phyloP scores from a whole-genome alignment of 1,140 invertebrate species.

The Drosophila murphyi region DNA sequence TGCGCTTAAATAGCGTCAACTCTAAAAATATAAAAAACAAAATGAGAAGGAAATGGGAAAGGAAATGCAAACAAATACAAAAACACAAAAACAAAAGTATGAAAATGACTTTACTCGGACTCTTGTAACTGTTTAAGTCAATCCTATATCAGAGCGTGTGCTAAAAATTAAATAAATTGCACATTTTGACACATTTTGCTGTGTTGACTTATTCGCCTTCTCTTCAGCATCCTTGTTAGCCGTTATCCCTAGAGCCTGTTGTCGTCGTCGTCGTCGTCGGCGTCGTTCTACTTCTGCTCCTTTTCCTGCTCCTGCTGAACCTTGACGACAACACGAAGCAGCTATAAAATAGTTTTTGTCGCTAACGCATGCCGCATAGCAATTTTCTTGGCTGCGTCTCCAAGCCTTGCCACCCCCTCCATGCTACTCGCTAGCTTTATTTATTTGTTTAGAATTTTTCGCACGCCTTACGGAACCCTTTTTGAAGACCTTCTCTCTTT shows the following conservation, averaged over 20 bases:
- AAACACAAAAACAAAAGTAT: slow-evolving; percentile 61
- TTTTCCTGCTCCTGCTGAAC: slow-evolving; percentile 26
- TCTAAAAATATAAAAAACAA: slow-evolving; percentile 41
- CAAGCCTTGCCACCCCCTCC: slow-evolving; percentile 15
- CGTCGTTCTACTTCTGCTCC: not conserved
- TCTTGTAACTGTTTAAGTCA: slow-evolving; percentile 43
- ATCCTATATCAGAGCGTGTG: slow-evolving; percentile 52
- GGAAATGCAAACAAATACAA: slow-evolving; percentile 25
- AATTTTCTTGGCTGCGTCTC: slow-evolving; percentile 56
- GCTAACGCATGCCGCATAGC: slow-evolving; percentile 79
- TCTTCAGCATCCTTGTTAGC: slow-evolving; percentile 61
- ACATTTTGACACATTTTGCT: slow-evolving; percentile 82
- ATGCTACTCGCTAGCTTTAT: slow-evolving; percentile 67
- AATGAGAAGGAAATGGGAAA: slow-evolving; percentile 11
- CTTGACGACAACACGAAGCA: slow-evolving; percentile 75
- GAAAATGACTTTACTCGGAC: slow-evolving; percentile 70
- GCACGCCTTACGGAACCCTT: slow-evolving; percentile 59
- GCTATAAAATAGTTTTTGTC: slow-evolving; percentile 79
- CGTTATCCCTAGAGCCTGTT: slow-evolving; percentile 39
- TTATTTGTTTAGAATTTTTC: slow-evolving; percentile 81
- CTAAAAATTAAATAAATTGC: slow-evolving; percentile 81
- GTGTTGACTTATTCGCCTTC: slow-evolving; percentile 75
- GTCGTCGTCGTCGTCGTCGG: slow-evolving; percentile 2
- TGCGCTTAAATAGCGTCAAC: slow-evolving; percentile 77
- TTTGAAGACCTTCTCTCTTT: slow-evolving; percentile 1